A percentile compares a stretch with the other conserved stretches of the same genome.
Conservation (phyloP, 2,797 vertebrate species). For the Halcyon smyrnensis region DNA sequence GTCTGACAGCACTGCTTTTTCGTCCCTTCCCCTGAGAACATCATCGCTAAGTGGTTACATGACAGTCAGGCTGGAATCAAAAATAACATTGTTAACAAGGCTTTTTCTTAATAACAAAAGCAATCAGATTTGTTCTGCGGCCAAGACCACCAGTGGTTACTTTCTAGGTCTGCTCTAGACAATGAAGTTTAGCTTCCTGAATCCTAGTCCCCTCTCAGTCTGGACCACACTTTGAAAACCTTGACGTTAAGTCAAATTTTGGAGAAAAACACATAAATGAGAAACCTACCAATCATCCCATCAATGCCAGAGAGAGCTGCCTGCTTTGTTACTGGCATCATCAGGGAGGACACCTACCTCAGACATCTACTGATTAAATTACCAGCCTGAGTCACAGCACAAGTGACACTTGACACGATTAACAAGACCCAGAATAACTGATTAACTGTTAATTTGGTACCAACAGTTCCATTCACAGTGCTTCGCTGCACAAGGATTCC, state of each 20-base stretch:
- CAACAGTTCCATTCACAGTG: neutral
- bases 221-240: neutral
- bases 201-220: neutral
- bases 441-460: slow-evolving; percentile 9
- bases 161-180: neutral
- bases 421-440: neutral
- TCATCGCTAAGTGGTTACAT: fast-evolving
- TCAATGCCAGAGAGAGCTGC: neutral
- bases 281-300: neutral
- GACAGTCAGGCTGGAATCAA: neutral
- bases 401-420: neutral
- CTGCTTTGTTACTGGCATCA: neutral
- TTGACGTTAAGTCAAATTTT: neutral
- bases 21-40: neutral
- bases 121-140: neutral
- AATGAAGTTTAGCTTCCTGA: neutral
- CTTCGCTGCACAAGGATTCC: neutral
- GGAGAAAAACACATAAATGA: neutral
- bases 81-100: neutral
- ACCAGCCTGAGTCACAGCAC: neutral
- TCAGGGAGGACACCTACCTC: neutral
- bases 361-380: neutral
- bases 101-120: neutral
- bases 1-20: neutral
- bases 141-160: neutral